Evolutionary conservation across 2,797 vertebrate species (phyloP).

Genomic region (Oryzias dopingdopingensis): DNA sequence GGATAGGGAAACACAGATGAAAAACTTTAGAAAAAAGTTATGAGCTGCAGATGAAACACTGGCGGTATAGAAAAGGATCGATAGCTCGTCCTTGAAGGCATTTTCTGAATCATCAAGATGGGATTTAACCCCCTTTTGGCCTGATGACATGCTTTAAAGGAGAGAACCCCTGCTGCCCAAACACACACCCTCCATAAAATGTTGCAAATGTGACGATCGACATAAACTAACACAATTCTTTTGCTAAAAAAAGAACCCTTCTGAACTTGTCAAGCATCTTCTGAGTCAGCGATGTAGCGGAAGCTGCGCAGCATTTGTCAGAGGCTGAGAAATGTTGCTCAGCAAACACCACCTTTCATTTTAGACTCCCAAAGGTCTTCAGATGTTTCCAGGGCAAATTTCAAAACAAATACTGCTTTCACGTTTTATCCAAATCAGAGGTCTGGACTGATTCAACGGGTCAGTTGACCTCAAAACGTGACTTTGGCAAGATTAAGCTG

Average conservation of each 20-base stretch:
- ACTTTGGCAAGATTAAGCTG: constrained; percentile 43
- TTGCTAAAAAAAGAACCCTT: constrained; percentile 7
- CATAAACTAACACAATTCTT: constrained; percentile 41
- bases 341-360: constrained; percentile 9
- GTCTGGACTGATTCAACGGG: constrained; percentile 33
- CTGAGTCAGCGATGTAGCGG: constrained; percentile 43
- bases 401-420: constrained; percentile 8
- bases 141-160: constrained; percentile 15
- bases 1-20: constrained; percentile 33
- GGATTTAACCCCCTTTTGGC: constrained; percentile 39
- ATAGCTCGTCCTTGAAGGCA: constrained; percentile 71
- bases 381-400: constrained; percentile 6
- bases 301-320: constrained; percentile 20
- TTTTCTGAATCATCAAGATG: constrained; percentile 55
- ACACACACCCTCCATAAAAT: constrained; percentile 4
- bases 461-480: constrained; percentile 37
- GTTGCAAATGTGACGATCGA: constrained; percentile 44
- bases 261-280: constrained; percentile 34
- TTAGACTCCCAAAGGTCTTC: constrained; percentile 26
- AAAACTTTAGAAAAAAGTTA: constrained; percentile 50
- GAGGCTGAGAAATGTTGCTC: constrained; percentile 17
- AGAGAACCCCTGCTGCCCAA: constrained; percentile 1
- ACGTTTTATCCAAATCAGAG: constrained; percentile 20
- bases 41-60: constrained; percentile 45
- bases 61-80: constrained; percentile 50